A percentile compares a stretch with the other conserved stretches of the same genome.
phyloP scores from a whole-genome alignment of 2,888 invertebrate genomes.

The Drosophila subsilvestris region DNA sequence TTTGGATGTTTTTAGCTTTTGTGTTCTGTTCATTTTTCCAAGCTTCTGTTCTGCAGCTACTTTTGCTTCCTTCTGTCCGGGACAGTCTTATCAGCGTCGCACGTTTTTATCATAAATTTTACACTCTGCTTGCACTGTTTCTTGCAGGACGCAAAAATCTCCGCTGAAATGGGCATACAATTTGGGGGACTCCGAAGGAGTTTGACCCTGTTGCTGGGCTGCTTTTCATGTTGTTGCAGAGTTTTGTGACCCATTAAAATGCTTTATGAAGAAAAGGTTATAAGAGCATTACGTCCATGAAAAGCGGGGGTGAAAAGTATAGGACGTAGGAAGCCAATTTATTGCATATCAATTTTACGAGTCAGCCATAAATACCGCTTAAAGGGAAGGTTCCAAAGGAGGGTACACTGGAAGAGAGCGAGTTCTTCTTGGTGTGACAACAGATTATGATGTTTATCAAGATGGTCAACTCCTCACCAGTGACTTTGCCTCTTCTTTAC shows the following conservation, averaged over 20 bases:
- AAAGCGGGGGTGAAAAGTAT: no score
- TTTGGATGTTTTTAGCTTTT: slow-evolving; percentile 5
- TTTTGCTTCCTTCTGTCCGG: neutral
- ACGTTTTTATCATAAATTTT: slow-evolving; percentile 78
- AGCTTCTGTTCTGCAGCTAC: neutral
- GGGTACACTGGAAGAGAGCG: no score
- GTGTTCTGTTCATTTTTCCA: slow-evolving; percentile 15
- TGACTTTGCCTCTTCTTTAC: no score
- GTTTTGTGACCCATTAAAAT: slow-evolving; percentile 61
- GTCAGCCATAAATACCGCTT: slow-evolving; percentile 35
- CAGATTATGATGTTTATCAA: no score
- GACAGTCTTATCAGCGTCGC: slow-evolving; percentile 64
- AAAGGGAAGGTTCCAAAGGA: no score
- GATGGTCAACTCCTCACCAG: no score
- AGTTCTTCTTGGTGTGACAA: no score
- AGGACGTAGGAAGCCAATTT: slow-evolving; percentile 23
- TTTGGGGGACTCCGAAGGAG: slow-evolving; percentile 22
- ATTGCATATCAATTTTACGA: slow-evolving; percentile 70
- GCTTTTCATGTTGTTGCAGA: slow-evolving; percentile 4
- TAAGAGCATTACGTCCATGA: slow-evolving; percentile 1
- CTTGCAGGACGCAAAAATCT: neutral
- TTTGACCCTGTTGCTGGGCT: neutral
- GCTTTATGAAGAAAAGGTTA: slow-evolving; percentile 51
- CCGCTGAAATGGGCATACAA: slow-evolving; percentile 27
- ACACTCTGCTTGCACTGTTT: slow-evolving; percentile 69